phyloP scores from a whole-genome alignment of 1,140 invertebrate genomes.

The Drosophila erecta region DNA sequence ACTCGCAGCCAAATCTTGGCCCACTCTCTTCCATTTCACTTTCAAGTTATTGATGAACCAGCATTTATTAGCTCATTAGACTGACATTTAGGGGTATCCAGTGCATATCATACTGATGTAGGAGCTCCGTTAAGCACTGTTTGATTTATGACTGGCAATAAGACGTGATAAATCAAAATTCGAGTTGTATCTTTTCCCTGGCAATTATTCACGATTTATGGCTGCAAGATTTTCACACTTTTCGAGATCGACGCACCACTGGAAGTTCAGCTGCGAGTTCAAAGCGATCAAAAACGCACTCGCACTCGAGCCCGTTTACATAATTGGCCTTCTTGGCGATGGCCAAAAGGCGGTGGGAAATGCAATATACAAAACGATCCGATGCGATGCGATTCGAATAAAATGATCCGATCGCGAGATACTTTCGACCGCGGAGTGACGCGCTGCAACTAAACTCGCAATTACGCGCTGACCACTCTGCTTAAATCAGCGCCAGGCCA shows the following conservation, averaged over 20 bases:
- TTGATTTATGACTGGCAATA: slow-evolving; percentile 41
- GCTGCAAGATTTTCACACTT: slow-evolving; percentile 59
- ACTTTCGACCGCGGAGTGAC: slow-evolving; percentile 53
- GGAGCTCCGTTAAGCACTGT: slow-evolving; percentile 17
- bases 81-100: slow-evolving; percentile 19
- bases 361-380: slow-evolving; percentile 16
- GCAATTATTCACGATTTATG: slow-evolving; percentile 29
- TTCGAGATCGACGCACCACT: slow-evolving; percentile 22
- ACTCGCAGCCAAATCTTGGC: not conserved
- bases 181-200: slow-evolving; percentile 1
- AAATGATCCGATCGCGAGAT: slow-evolving; percentile 46
- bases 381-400: not conserved
- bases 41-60: slow-evolving; percentile 2
- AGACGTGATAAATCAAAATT: slow-evolving; percentile 38
- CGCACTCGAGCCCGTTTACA: slow-evolving; percentile 64
- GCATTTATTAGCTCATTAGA: slow-evolving; percentile 3
- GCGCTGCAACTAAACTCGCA: slow-evolving; percentile 54
- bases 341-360: slow-evolving; percentile 24
- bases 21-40: not conserved
- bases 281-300: slow-evolving; percentile 50
- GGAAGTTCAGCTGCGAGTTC: slow-evolving; percentile 17
- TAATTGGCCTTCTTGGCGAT: slow-evolving; percentile 55
- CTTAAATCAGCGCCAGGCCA: slow-evolving; percentile 51
- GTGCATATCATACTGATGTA: slow-evolving; percentile 11
- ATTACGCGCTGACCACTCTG: slow-evolving; percentile 52